Conservation (phyloP, 2,888 invertebrate species). For the Apamea sordens region DNA sequence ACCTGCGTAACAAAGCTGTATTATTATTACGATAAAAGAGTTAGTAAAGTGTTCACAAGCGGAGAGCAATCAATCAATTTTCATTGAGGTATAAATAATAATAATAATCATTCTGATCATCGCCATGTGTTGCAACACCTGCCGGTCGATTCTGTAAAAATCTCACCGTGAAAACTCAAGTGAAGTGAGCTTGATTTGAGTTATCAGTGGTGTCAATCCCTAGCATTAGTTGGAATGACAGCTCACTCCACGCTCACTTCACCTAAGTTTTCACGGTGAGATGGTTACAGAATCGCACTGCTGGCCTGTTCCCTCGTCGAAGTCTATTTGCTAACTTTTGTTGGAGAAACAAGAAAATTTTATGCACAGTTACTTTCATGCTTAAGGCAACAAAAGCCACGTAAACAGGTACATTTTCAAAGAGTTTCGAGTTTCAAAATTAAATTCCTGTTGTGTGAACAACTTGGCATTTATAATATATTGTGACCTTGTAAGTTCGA, state of each 20-base stretch:
- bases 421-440: constrained; percentile 31
- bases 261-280: no score
- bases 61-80: constrained; percentile 18
- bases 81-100: constrained; percentile 31
- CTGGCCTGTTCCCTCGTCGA: not conserved
- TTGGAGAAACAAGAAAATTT: constrained; percentile 34
- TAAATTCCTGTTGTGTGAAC: constrained; percentile 25
- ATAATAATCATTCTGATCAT: constrained; percentile 29
- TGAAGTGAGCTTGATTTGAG: no score
- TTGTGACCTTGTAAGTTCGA: constrained; percentile 21
- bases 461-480: constrained; percentile 13
- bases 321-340: constrained; percentile 12
- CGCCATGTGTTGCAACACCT: constrained; percentile 32
- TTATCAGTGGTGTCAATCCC: no score
- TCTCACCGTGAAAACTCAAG: no score
- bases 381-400: constrained; percentile 7
- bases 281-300: no score
- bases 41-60: constrained; percentile 41
- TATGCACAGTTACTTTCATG: constrained; percentile 26
- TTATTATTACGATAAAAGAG: constrained; percentile 11
- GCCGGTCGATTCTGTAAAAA: no score
- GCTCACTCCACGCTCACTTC: no score
- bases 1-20: constrained; percentile 15
- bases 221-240: no score
- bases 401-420: constrained; percentile 8